Evolutionary conservation across 2,113 vertebrate genomes (phyloP).

Genomic region (Embiotoca jacksoni): DNA sequence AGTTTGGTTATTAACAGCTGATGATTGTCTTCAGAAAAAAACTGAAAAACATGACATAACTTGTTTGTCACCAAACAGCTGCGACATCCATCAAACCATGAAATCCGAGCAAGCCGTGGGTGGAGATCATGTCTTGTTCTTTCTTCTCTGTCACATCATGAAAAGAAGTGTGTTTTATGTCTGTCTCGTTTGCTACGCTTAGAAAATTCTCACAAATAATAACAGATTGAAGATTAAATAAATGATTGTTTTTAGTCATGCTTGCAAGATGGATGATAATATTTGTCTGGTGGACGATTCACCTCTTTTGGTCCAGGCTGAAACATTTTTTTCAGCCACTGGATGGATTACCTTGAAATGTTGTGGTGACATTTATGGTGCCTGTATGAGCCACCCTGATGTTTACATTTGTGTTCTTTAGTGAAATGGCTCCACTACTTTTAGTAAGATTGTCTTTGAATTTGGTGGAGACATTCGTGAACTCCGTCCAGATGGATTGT

Average conservation of each 20-base stretch:
- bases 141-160: background rate
- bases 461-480: background rate
- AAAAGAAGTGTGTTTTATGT: background rate
- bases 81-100: slow-evolving; percentile 1
- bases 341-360: background rate
- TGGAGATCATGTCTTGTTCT: background rate
- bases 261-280: background rate
- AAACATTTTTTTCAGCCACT: background rate
- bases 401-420: background rate
- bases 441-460: background rate
- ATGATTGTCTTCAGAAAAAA: slow-evolving; percentile 4
- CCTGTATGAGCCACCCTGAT: background rate
- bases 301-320: background rate
- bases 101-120: slow-evolving; percentile 2
- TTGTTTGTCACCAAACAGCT: slow-evolving; percentile 26
- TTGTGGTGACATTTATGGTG: background rate
- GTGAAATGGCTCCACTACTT: background rate
- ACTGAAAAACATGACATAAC: slow-evolving; percentile 4
- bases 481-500: background rate
- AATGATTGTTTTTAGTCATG: background rate
- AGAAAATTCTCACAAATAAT: background rate
- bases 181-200: background rate
- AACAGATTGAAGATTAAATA: background rate
- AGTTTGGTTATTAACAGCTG: slow-evolving; percentile 14
- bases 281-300: background rate